Conservation (phyloP, 2,888 invertebrate genomes). For the Lampropteryx suffumata region DNA sequence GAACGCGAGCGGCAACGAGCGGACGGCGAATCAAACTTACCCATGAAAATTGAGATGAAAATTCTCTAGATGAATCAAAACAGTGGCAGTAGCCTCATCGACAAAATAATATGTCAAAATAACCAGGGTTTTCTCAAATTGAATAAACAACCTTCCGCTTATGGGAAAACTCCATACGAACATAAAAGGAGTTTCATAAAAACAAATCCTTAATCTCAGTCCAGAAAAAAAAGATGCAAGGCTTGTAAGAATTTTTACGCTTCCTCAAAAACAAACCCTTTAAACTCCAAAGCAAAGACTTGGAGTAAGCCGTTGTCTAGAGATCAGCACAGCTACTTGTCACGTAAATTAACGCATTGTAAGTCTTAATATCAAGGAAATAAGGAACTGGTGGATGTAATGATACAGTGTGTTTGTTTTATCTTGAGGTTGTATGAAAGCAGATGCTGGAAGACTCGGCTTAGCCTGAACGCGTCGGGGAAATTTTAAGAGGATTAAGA, state of each 20-base stretch:
- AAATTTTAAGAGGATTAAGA: conserved; percentile 34
- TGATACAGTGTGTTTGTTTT: conserved; percentile 30
- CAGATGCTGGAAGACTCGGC: conserved; percentile 31
- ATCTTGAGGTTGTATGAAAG: conserved; percentile 35
- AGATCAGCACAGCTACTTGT: conserved; percentile 15
- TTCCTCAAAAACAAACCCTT: conserved; percentile 37
- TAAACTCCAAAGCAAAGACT: conserved; percentile 48
- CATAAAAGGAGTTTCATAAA: no score
- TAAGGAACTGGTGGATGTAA: conserved; percentile 1
- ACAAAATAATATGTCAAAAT: no score
- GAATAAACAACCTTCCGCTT: no score
- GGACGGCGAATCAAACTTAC: no score
- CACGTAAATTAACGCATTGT: background rate
- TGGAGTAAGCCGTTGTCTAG: conserved; percentile 41
- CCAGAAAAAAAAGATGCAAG: conserved; percentile 8
- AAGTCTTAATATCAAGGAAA: conserved; percentile 15
- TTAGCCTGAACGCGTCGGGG: conserved; percentile 21
- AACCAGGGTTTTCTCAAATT: no score
- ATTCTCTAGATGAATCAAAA: no score
- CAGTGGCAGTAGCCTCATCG: no score
- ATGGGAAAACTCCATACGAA: no score
- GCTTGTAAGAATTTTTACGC: conserved; percentile 26
- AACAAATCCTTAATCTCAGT: background rate
- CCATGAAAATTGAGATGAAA: no score
- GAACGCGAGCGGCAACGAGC: no score